Evolutionary conservation across 2,113 vertebrate species (phyloP).

Genomic region (Lagopus leucura): DNA sequence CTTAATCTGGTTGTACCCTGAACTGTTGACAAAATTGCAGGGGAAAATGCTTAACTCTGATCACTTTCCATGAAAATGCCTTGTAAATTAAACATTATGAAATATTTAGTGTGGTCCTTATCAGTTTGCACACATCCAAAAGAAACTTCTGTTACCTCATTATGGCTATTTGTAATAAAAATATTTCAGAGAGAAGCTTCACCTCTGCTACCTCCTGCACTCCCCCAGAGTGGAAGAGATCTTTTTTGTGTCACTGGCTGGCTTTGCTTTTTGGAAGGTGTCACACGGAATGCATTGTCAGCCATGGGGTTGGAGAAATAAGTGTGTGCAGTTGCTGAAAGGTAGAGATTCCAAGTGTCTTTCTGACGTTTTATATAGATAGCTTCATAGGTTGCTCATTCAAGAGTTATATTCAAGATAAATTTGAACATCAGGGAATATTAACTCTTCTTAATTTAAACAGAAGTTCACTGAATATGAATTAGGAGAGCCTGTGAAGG

Average conservation of each 20-base stretch:
- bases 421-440: background rate
- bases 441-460: background rate
- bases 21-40: background rate
- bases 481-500: background rate
- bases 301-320: background rate
- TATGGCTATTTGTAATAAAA: background rate
- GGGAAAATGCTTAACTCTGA: background rate
- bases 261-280: background rate
- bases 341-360: fast-evolving
- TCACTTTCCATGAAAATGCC: background rate
- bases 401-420: background rate
- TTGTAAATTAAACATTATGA: background rate
- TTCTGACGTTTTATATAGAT: background rate
- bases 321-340: fast-evolving
- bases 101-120: background rate
- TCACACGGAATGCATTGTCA: background rate
- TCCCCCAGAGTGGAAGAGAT: background rate
- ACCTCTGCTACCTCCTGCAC: background rate
- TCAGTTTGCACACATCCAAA: background rate
- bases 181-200: background rate
- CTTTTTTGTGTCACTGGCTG: background rate
- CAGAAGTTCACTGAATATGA: background rate
- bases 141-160: background rate
- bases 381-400: background rate
- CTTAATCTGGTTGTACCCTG: conserved; percentile 1